These are phyloP conservation scores for Erythrolamprus reginae DNA, from an alignment of 2,113 vertebrate species.

Conservation along the genomic window DNA sequence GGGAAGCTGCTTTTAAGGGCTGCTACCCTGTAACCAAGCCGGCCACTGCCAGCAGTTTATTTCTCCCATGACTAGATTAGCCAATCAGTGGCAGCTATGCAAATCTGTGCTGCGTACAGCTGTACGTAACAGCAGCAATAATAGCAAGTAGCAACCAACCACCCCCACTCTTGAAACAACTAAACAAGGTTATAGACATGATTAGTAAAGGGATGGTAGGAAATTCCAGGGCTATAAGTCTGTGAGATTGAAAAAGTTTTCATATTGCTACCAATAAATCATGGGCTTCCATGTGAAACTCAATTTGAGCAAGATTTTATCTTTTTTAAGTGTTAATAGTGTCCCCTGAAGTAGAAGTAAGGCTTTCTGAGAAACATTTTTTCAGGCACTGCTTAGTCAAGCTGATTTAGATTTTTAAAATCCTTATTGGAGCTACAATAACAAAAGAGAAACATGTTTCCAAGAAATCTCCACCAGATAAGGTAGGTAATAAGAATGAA, in stretches of 20 bases:
- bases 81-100: too few relatives aligned
- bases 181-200: neutral
- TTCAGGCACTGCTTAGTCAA: neutral
- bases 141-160: neutral
- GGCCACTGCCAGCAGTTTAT: too few relatives aligned
- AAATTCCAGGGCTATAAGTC: neutral
- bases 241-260: neutral
- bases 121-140: neutral
- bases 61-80: too few relatives aligned
- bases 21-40: too few relatives aligned
- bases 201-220: neutral
- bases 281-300: neutral
- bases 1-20: too few relatives aligned
- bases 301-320: neutral
- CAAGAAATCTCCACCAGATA: neutral
- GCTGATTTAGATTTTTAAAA: neutral
- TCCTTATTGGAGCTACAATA: neutral
- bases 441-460: neutral
- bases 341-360: neutral
- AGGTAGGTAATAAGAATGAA: neutral
- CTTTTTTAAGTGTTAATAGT: neutral
- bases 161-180: neutral
- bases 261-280: neutral
- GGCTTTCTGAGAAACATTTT: neutral
- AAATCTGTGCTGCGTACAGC: too few relatives aligned